Evolutionary conservation across 2,888 invertebrate species (phyloP).

Genomic region (Ornithoptera alexandrae): DNA sequence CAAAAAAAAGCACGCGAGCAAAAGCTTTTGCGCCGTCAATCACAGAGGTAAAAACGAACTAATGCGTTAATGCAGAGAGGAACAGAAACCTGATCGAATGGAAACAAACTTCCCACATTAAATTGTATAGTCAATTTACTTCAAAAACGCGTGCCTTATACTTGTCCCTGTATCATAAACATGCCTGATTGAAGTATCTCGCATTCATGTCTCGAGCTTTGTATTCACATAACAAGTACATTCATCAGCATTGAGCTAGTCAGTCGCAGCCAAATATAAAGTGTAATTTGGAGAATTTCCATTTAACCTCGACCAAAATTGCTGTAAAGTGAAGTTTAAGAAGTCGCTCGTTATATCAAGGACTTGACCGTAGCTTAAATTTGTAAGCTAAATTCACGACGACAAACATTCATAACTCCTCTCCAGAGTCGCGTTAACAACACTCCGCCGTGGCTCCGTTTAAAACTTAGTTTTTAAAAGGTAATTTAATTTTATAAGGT

Average conservation of each 20-base stretch:
- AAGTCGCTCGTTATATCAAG: conserved; percentile 13
- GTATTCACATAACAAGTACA: conserved; percentile 9
- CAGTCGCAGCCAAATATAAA: conserved; percentile 10
- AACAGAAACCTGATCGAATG: no score
- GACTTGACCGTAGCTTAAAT: background rate
- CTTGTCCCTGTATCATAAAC: background rate
- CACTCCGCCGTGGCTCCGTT: background rate
- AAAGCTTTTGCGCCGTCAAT: no score
- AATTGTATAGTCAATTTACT: no score
- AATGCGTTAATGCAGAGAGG: no score
- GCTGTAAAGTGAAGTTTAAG: conserved; percentile 4
- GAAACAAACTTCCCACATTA: no score
- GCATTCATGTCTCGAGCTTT: conserved; percentile 2
- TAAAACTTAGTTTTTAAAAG: background rate
- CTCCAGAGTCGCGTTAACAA: background rate
- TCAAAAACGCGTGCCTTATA: no score
- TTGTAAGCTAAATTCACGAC: background rate
- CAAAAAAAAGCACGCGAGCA: no score
- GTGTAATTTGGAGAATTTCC: conserved; percentile 19
- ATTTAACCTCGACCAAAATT: conserved; percentile 4
- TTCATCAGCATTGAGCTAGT: background rate
- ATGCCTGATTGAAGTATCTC: background rate
- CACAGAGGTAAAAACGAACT: no score
- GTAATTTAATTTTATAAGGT: no score
- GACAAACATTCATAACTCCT: background rate